Base-by-base conservation (phyloP, 2,888 invertebrate genomes). In the Dolomedes plantarius region DNA sequence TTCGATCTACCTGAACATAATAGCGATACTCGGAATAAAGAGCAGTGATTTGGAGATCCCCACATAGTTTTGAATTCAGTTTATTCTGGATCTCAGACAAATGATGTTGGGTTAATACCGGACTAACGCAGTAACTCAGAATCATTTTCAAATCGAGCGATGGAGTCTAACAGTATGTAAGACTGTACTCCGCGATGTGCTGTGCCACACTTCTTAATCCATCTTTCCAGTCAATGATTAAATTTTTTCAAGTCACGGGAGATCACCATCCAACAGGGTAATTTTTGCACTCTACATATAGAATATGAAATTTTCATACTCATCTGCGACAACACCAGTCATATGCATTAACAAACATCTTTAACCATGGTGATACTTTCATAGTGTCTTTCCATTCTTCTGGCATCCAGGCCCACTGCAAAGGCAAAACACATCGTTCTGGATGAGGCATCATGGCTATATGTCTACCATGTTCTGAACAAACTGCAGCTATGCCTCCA, bases 371-470 rank as follows among this genome's bases (percentile, higher is more conserved):
- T 32, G 97, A 95, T 89, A 93, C 93, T 83, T 93, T 92, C 86
- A 93, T 92, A 31, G 91, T 90, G 0, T 64, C 31, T 29, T 88
- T 71, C 89, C 88, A 89, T 11, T 78, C 71, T 46, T 89, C 91
- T 7, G 94, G 94, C 89, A 92, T 91, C 90, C 94, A 94, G 0
- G 97, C 95, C 94, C 97, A 97, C 92, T 98, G 98, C 95, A 97
- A 98, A 89, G 95, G 94, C 89, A 96, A 93, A 86, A 95, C 94
- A 90, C 96, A 97, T 87, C 98, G 94, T 92, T 99, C 99, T 0
- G 99, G 98, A 93, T 99, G 99, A 1, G 99, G 99, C 99, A 99
- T 99, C 94, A 99, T 94, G 0, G 98, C 99, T 89, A 98, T 93
- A 92, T 99, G 98, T 3, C 98, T 94, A 0, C 98, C 99, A 92